Conservation (phyloP, 35 echinoderm and acorn worm species). For the Stichopus chloronotus region DNA sequence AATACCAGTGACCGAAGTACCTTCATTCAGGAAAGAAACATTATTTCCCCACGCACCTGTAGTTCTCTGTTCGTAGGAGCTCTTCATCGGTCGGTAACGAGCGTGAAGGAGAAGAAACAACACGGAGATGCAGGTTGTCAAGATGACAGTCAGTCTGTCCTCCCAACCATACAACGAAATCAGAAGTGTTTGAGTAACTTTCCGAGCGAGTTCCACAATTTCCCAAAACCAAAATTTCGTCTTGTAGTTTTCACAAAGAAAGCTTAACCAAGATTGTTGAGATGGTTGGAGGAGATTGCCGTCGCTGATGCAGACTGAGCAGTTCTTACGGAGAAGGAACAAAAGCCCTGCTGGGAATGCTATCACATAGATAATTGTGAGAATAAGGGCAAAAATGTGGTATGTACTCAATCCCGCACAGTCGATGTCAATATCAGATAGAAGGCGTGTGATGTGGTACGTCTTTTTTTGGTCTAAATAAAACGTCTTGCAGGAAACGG, state of each 20-base stretch:
- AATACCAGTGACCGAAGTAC: background rate
- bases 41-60: slow-evolving; percentile 36
- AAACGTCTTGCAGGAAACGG: slow-evolving; percentile 11
- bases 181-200: slow-evolving; percentile 50
- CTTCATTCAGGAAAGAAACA: no score
- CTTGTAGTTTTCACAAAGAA: slow-evolving; percentile 68
- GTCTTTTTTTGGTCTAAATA: background rate
- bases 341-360: background rate
- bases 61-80: slow-evolving; percentile 40
- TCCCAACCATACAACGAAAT: slow-evolving; percentile 40
- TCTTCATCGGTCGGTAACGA: slow-evolving; percentile 44
- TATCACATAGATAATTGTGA: background rate
- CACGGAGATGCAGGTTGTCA: slow-evolving; percentile 44
- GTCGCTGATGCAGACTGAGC: background rate
- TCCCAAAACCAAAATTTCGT: slow-evolving; percentile 57
- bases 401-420: background rate
- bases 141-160: slow-evolving; percentile 31
- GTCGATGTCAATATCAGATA: background rate
- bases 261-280: background rate
- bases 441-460: background rate
- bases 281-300: no score
- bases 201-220: slow-evolving; percentile 51
- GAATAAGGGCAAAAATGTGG: background rate
- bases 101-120: slow-evolving; percentile 40
- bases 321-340: background rate